Percentiles rank a stretch among this genome's conserved stretches.
Conservation (phyloP, 2,888 invertebrate genomes). For the Gortyna flavago region DNA sequence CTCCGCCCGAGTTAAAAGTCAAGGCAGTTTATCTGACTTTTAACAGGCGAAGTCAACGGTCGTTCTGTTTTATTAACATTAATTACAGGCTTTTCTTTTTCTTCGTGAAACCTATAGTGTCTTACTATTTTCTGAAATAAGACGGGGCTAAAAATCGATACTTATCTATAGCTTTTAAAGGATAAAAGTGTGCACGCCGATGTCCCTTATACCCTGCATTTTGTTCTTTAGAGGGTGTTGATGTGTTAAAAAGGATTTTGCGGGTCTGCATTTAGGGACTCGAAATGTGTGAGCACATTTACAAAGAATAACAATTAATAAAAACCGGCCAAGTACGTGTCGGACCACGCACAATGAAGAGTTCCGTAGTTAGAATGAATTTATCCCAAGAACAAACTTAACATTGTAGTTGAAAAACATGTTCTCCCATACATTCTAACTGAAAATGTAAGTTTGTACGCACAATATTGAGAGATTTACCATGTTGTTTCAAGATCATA, state of each 20-base stretch:
- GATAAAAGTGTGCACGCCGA: not conserved
- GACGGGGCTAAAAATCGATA: not conserved
- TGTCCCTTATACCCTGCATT: not conserved
- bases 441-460: no score
- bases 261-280: not conserved
- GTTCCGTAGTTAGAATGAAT: no score
- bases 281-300: not conserved
- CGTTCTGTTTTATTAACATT: slow-evolving; percentile 42
- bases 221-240: no score
- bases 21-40: slow-evolving; percentile 51
- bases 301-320: not conserved
- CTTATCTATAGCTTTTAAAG: not conserved
- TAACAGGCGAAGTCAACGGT: slow-evolving; percentile 41
- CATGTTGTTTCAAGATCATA: no score
- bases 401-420: no score
- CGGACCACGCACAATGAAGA: no score
- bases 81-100: slow-evolving; percentile 43
- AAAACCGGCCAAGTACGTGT: no score
- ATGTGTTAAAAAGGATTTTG: not conserved
- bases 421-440: no score
- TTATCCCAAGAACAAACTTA: no score
- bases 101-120: not conserved
- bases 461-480: no score
- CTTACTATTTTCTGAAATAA: not conserved
- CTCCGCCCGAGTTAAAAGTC: slow-evolving; percentile 49